These are phyloP conservation scores for Lepeophtheirus nordmannii DNA, from an alignment of 2,888 invertebrate species.

Conservation along the genomic window DNA sequence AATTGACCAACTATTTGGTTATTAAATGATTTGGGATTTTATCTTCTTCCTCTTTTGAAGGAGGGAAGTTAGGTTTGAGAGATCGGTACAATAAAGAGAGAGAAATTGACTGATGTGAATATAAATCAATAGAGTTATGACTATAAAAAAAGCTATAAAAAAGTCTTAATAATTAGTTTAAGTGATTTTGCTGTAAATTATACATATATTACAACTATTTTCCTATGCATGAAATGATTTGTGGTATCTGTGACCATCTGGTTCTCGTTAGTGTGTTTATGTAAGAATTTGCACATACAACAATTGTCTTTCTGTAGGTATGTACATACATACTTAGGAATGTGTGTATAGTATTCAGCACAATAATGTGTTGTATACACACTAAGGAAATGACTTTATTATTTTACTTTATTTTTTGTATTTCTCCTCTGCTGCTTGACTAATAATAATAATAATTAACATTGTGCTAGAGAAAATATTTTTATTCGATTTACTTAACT, in stretches of 20 bases:
- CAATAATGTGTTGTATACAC: neutral
- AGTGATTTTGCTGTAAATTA: neutral
- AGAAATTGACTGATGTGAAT: too few relatives aligned
- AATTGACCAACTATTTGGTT: too few relatives aligned
- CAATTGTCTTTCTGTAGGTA: neutral
- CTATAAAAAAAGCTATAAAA: too few relatives aligned
- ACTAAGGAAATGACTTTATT: slow-evolving; percentile 1
- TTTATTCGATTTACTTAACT: too few relatives aligned
- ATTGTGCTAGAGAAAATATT: neutral
- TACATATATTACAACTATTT: neutral
- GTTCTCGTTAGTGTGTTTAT: neutral
- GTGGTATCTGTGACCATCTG: neutral
- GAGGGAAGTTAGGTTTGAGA: too few relatives aligned
- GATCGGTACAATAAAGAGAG: too few relatives aligned
- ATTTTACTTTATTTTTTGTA: neutral
- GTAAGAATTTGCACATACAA: neutral
- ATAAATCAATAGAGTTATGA: too few relatives aligned
- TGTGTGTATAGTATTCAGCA: too few relatives aligned
- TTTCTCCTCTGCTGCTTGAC: neutral
- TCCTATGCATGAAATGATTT: slow-evolving; percentile 6
- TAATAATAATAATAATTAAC: neutral
- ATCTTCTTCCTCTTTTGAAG: too few relatives aligned
- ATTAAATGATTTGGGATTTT: too few relatives aligned
- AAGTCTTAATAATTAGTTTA: too few relatives aligned
- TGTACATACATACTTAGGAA: neutral